Conservation (phyloP, 2,113 vertebrate genomes). For the Platysternon megacephalum region DNA sequence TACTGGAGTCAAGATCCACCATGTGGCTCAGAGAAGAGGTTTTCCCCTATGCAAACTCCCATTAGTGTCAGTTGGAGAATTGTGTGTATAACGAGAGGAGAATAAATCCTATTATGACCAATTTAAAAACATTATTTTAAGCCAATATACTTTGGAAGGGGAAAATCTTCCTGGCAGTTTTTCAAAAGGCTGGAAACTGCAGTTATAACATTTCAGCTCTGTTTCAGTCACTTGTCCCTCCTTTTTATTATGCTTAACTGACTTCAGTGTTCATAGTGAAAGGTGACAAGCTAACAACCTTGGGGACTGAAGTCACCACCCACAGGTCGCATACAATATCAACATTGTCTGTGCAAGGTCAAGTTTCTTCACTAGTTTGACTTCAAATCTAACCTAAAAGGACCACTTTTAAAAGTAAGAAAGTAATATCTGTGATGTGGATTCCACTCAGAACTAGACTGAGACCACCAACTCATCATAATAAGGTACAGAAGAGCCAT, state of each 20-base stretch:
- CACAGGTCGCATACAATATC: not conserved
- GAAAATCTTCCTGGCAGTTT: not conserved
- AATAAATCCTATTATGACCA: not conserved
- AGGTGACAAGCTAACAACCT: not conserved
- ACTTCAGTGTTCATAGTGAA: not conserved
- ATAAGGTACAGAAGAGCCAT: not conserved
- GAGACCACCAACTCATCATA: not conserved
- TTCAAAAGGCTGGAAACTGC: not conserved
- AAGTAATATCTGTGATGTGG: not conserved
- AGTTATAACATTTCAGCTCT: not conserved
- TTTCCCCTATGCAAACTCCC: not conserved
- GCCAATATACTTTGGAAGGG: not conserved
- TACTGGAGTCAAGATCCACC: not conserved
- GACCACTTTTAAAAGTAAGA: not conserved
- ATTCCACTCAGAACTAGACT: not conserved
- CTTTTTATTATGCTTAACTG: not conserved
- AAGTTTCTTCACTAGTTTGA: not conserved
- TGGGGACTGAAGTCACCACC: not conserved
- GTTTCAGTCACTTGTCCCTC: not conserved
- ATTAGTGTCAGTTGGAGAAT: not conserved
- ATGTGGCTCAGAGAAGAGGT: not conserved
- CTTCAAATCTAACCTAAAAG: not conserved
- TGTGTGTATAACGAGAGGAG: not conserved
- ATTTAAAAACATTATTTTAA: conserved; percentile 26
- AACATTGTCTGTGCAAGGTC: not conserved